Conservation (phyloP, 2,113 vertebrate species). For the Neolamprologus devosi region DNA sequence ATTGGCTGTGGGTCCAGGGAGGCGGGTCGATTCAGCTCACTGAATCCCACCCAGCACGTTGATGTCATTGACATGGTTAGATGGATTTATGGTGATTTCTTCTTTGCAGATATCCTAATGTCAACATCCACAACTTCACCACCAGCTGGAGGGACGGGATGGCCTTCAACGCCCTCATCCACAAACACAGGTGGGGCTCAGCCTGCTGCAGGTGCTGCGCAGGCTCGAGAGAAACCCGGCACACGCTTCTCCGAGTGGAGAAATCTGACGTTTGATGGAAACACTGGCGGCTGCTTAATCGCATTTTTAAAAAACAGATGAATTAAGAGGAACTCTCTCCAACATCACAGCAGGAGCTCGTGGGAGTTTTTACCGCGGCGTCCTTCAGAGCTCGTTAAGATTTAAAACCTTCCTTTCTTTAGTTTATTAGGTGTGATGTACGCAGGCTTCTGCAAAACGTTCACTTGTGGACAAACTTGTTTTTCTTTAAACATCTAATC, state of each 20-base stretch:
- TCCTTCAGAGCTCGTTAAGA: background rate
- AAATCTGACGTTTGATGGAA: background rate
- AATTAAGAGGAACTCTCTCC: background rate
- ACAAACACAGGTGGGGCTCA: constrained; percentile 69
- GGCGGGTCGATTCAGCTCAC: background rate
- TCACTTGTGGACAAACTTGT: background rate
- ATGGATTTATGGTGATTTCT: background rate
- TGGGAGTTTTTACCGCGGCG: background rate
- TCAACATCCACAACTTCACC: constrained; percentile 98
- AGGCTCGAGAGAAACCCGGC: accelerated
- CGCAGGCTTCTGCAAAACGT: background rate
- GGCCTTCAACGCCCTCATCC: constrained; percentile 99
- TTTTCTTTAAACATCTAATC: background rate
- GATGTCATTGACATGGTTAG: background rate
- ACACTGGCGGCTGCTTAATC: accelerated
- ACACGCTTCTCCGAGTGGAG: background rate
- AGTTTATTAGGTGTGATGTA: background rate
- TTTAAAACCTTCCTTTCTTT: background rate
- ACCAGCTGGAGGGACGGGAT: constrained; percentile 98
- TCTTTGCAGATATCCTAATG: constrained; percentile 85
- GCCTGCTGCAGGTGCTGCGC: background rate
- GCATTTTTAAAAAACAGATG: background rate
- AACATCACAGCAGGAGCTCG: background rate
- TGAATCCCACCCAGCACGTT: background rate
- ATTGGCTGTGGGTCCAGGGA: background rate